Conservation (phyloP, 2,797 vertebrate species). For the Petrocephalus sullivani region DNA sequence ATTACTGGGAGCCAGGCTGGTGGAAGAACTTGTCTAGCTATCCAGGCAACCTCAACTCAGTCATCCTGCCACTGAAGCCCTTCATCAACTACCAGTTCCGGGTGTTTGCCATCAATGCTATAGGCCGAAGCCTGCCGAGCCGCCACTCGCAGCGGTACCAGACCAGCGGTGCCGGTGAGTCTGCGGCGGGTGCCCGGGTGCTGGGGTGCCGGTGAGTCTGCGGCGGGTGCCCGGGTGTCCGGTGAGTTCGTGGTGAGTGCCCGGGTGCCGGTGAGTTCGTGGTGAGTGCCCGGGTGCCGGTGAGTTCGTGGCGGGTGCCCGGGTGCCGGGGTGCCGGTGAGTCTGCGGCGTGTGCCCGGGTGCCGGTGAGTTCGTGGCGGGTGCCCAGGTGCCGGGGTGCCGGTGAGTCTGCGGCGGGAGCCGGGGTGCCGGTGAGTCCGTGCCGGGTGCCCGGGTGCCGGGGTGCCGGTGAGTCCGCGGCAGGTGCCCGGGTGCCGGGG, state of each 20-base stretch:
- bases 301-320: constrained; percentile 53
- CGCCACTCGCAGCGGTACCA: constrained; percentile 77
- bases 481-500: neutral
- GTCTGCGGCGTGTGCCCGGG: constrained; percentile 43
- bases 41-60: constrained; percentile 82
- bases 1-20: constrained; percentile 76
- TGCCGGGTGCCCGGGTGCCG: no score
- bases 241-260: constrained; percentile 46
- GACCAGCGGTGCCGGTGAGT: constrained; percentile 86
- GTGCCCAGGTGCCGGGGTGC: no score
- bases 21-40: constrained; percentile 88
- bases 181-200: neutral
- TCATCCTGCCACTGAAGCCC: constrained; percentile 75
- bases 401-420: neutral
- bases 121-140: constrained; percentile 87
- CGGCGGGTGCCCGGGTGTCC: neutral
- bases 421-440: constrained; percentile 75
- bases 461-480: neutral
- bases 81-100: constrained; percentile 93
- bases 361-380: constrained; percentile 70
- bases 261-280: constrained; percentile 58
- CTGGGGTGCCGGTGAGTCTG: neutral
- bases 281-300: constrained; percentile 64
- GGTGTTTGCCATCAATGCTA: constrained; percentile 81
- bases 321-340: neutral